These are phyloP conservation scores for Galemys pyrenaicus DNA, from an alignment of 2,113 vertebrate species.

Conservation along the genomic window DNA sequence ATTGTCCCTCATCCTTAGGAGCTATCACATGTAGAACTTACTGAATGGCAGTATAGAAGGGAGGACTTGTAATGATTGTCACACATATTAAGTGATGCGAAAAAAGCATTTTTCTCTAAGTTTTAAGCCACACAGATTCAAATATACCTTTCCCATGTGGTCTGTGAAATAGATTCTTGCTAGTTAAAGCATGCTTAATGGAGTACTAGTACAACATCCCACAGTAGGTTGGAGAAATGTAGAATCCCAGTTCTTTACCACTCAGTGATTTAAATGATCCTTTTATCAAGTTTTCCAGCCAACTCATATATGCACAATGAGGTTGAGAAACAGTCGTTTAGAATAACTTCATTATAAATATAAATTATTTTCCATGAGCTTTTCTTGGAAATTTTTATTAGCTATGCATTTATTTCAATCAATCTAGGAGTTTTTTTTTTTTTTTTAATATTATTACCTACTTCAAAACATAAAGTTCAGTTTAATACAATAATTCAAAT, in stretches of 20 bases:
- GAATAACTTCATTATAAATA: not conserved
- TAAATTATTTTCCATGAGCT: not conserved
- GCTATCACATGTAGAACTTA: not conserved
- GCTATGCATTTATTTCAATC: not conserved
- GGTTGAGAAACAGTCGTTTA: not conserved
- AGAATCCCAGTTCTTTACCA: not conserved
- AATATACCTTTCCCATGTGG: not conserved
- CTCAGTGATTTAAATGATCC: not conserved
- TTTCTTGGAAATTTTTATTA: slow-evolving; percentile 6
- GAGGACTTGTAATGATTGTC: not conserved
- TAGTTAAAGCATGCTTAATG: not conserved
- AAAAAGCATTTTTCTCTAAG: not conserved
- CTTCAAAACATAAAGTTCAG: not conserved
- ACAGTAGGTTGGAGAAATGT: not conserved
- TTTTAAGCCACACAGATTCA: not conserved
- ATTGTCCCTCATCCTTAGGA: not conserved
- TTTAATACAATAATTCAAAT: slow-evolving; percentile 28
- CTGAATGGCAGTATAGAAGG: not conserved
- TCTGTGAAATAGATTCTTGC: not conserved
- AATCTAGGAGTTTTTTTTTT: not conserved
- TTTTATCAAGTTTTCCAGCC: not conserved
- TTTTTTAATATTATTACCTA: not conserved
- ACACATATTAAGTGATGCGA: not conserved
- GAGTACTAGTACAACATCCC: not conserved
- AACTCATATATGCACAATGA: not conserved